Percentiles rank a stretch among this genome's conserved stretches.
Evolutionary conservation across 2,888 invertebrate species (phyloP).

Genomic region (Machimus atricapillus): DNA sequence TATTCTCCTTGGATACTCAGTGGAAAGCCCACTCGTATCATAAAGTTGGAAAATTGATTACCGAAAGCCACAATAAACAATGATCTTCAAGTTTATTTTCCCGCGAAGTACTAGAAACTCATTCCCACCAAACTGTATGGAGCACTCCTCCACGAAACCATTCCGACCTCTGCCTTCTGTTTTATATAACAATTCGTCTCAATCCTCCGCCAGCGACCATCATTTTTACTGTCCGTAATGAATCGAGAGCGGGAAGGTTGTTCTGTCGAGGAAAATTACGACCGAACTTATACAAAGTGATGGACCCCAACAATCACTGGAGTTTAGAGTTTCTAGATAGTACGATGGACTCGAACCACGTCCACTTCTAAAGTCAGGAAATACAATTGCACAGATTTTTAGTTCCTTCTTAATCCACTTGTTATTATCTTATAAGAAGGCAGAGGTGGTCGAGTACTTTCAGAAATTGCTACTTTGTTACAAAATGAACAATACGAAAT

Average conservation of each 20-base stretch:
- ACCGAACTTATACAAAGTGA: background rate
- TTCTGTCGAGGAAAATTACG: background rate
- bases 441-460: background rate
- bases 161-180: background rate
- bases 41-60: conserved; percentile 36
- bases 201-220: background rate
- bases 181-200: background rate
- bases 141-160: background rate
- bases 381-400: background rate
- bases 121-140: background rate
- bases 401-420: background rate
- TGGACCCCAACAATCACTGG: background rate
- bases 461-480: background rate
- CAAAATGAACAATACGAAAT: background rate
- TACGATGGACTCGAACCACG: background rate
- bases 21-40: conserved; percentile 19
- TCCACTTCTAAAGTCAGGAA: background rate
- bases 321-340: background rate
- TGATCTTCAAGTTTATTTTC: conserved; percentile 31
- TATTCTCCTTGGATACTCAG: conserved; percentile 1
- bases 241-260: background rate
- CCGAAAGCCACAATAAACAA: conserved; percentile 28
- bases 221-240: background rate
- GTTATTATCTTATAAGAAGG: background rate
- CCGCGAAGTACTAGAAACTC: background rate